Conservation (phyloP, 2,113 vertebrate genomes). For the Clarias gariepinus region DNA sequence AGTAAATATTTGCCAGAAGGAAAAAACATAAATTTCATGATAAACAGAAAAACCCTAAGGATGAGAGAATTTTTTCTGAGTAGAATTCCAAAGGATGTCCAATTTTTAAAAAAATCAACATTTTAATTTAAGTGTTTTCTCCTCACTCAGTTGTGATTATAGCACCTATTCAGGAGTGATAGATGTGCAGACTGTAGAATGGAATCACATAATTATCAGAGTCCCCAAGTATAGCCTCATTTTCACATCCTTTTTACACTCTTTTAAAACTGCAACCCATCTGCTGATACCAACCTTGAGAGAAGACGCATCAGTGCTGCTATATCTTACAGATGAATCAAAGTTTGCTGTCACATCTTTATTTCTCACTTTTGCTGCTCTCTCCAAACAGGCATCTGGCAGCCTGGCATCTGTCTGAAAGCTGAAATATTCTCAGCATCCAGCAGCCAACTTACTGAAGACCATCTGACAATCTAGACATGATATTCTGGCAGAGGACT, state of each 20-base stretch:
- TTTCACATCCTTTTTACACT: conserved; percentile 41
- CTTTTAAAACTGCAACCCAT: conserved; percentile 40
- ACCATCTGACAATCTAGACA: conserved; percentile 39
- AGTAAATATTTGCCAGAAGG: background rate
- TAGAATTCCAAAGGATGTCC: background rate
- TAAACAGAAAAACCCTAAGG: background rate
- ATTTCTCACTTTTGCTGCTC: conserved; percentile 40
- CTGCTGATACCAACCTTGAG: conserved; percentile 38
- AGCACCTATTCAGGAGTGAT: conserved; percentile 13
- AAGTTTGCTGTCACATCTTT: conserved; percentile 34
- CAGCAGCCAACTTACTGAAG: conserved; percentile 7
- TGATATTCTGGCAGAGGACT: conserved; percentile 36
- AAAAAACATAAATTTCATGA: background rate
- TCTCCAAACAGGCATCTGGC: conserved; percentile 43
- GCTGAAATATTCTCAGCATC: conserved; percentile 33
- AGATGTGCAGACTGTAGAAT: conserved; percentile 27
- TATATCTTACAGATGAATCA: conserved; percentile 40
- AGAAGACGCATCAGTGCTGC: conserved; percentile 24
- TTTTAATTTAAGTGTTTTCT: conserved; percentile 1
- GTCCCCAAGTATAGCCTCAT: conserved; percentile 34
- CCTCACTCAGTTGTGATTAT: background rate
- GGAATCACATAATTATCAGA: conserved; percentile 41
- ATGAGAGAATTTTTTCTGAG: background rate
- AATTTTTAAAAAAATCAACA: conserved; percentile 2
- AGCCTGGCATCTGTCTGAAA: conserved; percentile 40